Conservation (phyloP, 2,888 invertebrate species). For the Antheraea assamensis region DNA sequence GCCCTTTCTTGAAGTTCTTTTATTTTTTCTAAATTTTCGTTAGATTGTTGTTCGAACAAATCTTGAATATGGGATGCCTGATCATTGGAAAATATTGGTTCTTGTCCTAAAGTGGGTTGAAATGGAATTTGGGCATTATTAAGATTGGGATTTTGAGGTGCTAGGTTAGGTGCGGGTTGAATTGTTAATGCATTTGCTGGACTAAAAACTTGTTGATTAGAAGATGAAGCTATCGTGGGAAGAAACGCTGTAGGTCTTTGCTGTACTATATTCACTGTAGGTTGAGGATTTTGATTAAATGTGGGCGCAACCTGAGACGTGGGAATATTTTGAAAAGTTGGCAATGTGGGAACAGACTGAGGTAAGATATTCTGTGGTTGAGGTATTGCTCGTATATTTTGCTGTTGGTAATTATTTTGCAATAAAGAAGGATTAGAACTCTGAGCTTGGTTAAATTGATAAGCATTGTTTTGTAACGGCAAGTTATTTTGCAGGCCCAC, state of each 20-base stretch:
- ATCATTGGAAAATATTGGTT: constrained; percentile 72
- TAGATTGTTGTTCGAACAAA: constrained; percentile 83
- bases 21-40: constrained; percentile 83
- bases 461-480: constrained; percentile 52
- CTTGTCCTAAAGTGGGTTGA: constrained; percentile 64
- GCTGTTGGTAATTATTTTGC: constrained; percentile 55
- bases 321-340: constrained; percentile 61
- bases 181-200: constrained; percentile 72
- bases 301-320: constrained; percentile 54
- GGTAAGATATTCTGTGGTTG: constrained; percentile 59
- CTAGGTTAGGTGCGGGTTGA: constrained; percentile 75
- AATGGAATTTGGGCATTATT: constrained; percentile 69
- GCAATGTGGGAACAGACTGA: constrained; percentile 63
- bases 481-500: constrained; percentile 46
- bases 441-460: constrained; percentile 58
- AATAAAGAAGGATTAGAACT: constrained; percentile 48
- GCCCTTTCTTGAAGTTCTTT: constrained; percentile 88
- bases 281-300: constrained; percentile 55
- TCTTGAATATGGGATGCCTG: constrained; percentile 81
- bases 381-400: constrained; percentile 54
- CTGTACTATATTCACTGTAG: constrained; percentile 57
- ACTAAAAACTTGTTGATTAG: constrained; percentile 60
- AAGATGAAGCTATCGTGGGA: constrained; percentile 60
- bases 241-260: constrained; percentile 71
- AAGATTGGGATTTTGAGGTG: constrained; percentile 54